Evolutionary conservation across 2,113 vertebrate species (phyloP), one percentile per base, ranked within the genome.

Genomic region (Passer domesticus): DNA sequence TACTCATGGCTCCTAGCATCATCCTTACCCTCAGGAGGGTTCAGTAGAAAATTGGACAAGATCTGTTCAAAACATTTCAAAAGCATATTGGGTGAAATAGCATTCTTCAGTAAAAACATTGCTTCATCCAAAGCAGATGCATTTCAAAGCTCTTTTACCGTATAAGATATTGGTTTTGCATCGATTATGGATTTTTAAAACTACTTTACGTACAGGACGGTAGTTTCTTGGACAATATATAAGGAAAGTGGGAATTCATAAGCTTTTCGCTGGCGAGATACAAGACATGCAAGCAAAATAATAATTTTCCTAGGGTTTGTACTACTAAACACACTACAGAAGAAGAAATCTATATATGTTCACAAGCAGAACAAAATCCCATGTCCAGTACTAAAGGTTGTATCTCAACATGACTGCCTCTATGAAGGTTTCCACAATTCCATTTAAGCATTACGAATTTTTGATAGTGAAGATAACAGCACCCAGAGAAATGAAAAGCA

Each of bases 381-480:
- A 9, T 31, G 13, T 4, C 0, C 0, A 43, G 20, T 56, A 84
- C 49, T 74, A 60, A 83, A 35, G 1, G 4, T 10, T 16, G 20
- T 50, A 13, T 69, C 24, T 49, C 76, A 68, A 52, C 15, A 20
- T 47, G 27, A 28, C 33, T 68, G 15, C 11, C 20, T 83, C 14
- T 41, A 8, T 41, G 35, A 87, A 91, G 20, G 28, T 2, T 58
- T 37, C 17, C 25, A 43, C 15, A 83, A 39, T 35, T 9, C 7
- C 28, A 14, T 67, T 75, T 79, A 67, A 80, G 13, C 3, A 50
- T 24, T 77, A 64, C 28, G 23, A 91, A 73, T 24, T 68, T 68
- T 50, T 64, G 20, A 2, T 63, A 76, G 8, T 46, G 17, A 50
- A 13, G 31, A 89, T 68, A 19, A 64, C 13, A 64, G 2, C 2